Evolutionary conservation across 2,113 vertebrate genomes (phyloP).

Genomic region (Corythornis vintsioides): DNA sequence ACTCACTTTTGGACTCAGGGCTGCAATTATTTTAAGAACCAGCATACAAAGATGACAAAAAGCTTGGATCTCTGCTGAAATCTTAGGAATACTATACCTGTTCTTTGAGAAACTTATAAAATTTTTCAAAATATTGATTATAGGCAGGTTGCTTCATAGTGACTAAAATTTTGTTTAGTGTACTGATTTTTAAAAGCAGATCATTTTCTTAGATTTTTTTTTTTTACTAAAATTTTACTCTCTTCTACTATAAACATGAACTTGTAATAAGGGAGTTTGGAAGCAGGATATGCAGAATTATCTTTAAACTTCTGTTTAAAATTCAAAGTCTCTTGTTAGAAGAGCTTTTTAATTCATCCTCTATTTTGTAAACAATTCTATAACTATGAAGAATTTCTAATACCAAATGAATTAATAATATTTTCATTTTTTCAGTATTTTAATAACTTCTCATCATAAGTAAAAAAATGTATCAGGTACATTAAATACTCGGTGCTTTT

Average conservation of each 20-base stretch:
- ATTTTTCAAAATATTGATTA: neutral
- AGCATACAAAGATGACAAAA: neutral
- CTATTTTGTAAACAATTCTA: neutral
- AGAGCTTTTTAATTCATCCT: neutral
- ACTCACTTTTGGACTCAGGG: neutral
- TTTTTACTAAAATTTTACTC: neutral
- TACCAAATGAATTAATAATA: neutral
- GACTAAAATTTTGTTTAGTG: neutral
- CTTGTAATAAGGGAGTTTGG: neutral
- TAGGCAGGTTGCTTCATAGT: neutral
- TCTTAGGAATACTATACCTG: neutral
- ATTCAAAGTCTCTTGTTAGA: neutral
- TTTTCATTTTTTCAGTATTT: neutral
- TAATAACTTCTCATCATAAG: neutral
- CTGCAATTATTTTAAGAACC: slow-evolving; percentile 3
- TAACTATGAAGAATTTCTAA: neutral
- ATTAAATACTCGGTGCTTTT: neutral
- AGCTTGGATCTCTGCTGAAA: neutral
- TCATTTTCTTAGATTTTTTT: neutral
- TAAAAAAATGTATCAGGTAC: neutral
- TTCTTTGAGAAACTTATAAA: neutral
- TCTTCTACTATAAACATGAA: neutral
- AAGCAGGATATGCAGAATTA: neutral
- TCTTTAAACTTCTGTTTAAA: neutral
- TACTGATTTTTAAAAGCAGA: neutral